phyloP scores from a whole-genome alignment of 2,797 vertebrate species.

The Nyctalus aviator region DNA sequence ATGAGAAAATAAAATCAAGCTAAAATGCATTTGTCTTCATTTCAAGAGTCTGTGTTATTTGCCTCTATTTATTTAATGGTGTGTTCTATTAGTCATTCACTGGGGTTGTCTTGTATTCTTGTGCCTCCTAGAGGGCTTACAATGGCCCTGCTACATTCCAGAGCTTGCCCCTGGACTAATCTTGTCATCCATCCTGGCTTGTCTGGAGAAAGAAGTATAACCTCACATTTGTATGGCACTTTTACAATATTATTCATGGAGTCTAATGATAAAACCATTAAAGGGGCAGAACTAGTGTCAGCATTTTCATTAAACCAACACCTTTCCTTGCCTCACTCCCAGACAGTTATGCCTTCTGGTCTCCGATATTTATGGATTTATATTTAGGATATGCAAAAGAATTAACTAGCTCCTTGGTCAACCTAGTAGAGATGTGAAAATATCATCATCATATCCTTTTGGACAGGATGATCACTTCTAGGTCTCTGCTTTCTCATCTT shows the following conservation, averaged over 20 bases:
- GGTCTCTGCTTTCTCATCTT: neutral
- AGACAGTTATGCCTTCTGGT: neutral
- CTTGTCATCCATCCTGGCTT: neutral
- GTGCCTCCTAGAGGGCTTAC: neutral
- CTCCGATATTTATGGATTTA: neutral
- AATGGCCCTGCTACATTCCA: neutral
- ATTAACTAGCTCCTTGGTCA: slow-evolving; percentile 4
- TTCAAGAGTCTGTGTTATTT: slow-evolving; percentile 55
- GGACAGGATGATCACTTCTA: neutral
- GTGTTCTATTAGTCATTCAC: neutral
- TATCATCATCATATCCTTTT: neutral
- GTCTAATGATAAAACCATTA: neutral
- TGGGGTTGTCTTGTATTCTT: neutral
- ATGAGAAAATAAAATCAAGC: slow-evolving; percentile 76
- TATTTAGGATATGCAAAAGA: neutral
- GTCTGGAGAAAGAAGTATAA: neutral
- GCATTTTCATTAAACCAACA: neutral
- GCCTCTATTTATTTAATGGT: slow-evolving; percentile 46
- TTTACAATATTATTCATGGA: neutral
- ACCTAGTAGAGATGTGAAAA: neutral
- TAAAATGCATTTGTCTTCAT: slow-evolving; percentile 72
- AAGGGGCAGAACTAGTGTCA: neutral
- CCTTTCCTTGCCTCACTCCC: neutral
- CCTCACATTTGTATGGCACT: neutral
- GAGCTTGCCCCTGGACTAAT: neutral